Conservation (phyloP, 2,888 invertebrate genomes). For the Stictocephala bisonia region DNA sequence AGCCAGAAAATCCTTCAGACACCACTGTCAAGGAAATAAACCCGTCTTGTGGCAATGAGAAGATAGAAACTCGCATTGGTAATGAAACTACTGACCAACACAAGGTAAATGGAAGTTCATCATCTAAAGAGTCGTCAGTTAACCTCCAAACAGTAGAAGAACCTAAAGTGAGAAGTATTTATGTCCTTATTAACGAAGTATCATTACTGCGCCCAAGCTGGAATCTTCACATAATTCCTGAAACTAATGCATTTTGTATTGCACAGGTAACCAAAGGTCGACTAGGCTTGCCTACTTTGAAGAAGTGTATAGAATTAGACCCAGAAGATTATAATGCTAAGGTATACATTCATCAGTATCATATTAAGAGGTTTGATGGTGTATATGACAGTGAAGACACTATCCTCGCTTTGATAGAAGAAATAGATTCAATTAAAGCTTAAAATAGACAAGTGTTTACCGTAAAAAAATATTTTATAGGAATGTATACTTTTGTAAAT, state of each 20-base stretch:
- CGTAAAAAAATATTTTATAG: too few species aligned
- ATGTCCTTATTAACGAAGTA: slow-evolving; percentile 34
- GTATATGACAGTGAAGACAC: slow-evolving; percentile 42
- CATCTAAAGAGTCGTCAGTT: too few species aligned
- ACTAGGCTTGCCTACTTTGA: slow-evolving; percentile 33
- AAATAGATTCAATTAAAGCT: too few species aligned
- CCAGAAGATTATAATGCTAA: slow-evolving; percentile 37
- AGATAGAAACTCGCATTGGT: background rate
- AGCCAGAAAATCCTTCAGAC: background rate
- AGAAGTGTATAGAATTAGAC: slow-evolving; percentile 44
- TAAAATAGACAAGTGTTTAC: too few species aligned
- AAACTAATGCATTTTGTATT: slow-evolving; percentile 42
- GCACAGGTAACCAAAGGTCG: slow-evolving; percentile 38
- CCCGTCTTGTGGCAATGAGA: too few species aligned
- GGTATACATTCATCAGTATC: slow-evolving; percentile 44
- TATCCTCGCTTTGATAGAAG: slow-evolving; percentile 38
- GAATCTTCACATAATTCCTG: slow-evolving; percentile 45
- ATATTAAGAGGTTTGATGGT: slow-evolving; percentile 36
- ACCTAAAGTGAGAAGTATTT: slow-evolving; percentile 24
- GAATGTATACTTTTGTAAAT: too few species aligned
- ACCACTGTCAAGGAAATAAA: background rate
- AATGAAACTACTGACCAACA: too few species aligned
- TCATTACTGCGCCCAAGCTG: slow-evolving; percentile 38
- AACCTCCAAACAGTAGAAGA: too few species aligned
- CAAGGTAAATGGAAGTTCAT: background rate